A percentile compares a stretch with the other conserved stretches of the same genome.
These are phyloP conservation scores for Ochotona princeps DNA, from an alignment of 2,113 vertebrate species.

Conservation along the genomic window DNA sequence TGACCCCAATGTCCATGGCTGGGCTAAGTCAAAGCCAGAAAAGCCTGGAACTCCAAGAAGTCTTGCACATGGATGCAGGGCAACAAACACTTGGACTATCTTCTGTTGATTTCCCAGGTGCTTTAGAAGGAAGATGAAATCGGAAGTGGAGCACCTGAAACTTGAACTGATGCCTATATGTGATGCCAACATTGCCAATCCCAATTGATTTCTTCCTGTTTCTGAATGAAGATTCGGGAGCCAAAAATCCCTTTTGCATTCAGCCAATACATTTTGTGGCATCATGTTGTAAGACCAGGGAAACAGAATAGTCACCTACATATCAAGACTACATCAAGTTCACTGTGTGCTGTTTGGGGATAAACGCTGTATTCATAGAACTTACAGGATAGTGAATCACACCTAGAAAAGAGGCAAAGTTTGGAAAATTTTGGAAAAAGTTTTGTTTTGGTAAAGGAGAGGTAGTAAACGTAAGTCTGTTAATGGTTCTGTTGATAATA, in stretches of 20 bases:
- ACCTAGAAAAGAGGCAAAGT: background rate
- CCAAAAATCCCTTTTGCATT: background rate
- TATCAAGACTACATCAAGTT: background rate
- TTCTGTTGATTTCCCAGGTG: too few species aligned
- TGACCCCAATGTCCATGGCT: too few species aligned
- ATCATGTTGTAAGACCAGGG: background rate
- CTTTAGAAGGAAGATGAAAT: too few species aligned
- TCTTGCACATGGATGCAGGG: too few species aligned
- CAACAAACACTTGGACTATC: too few species aligned
- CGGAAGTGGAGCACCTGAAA: too few species aligned
- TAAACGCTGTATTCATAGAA: background rate
- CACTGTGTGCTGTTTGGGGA: rapidly evolving
- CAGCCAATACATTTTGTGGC: background rate
- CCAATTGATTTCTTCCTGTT: background rate
- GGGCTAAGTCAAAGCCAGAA: too few species aligned
- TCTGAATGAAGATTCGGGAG: background rate
- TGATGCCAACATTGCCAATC: too few species aligned
- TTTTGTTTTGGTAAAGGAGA: too few species aligned
- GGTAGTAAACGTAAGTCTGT: conserved; percentile 1
- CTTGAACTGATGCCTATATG: too few species aligned
- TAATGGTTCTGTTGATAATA: background rate
- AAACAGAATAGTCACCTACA: background rate
- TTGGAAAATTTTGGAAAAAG: background rate
- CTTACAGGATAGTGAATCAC: background rate
- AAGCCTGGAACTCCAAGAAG: too few species aligned